Conservation (phyloP, 2,888 invertebrate genomes). For the Acrobasis repandana region DNA sequence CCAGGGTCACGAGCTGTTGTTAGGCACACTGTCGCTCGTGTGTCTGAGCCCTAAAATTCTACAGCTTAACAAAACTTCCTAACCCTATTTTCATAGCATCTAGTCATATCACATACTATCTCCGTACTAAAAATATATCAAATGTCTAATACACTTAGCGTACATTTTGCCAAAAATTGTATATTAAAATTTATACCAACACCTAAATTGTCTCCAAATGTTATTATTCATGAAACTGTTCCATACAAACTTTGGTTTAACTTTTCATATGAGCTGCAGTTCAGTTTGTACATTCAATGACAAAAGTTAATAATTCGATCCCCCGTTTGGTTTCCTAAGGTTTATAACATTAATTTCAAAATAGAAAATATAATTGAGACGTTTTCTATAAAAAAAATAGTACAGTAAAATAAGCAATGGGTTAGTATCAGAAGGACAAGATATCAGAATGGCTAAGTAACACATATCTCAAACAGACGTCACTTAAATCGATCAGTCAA, state of each 20-base stretch:
- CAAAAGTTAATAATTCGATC: too few species aligned
- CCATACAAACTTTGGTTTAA: conserved; percentile 14
- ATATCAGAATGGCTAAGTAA: too few species aligned
- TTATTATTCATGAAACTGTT: conserved; percentile 16
- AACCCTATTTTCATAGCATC: background rate
- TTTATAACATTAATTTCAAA: too few species aligned
- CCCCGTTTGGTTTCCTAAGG: too few species aligned
- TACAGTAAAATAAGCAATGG: too few species aligned
- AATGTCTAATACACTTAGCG: conserved; percentile 8
- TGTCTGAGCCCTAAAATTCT: background rate
- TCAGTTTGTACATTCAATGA: background rate
- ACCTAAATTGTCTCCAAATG: conserved; percentile 7
- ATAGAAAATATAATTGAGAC: too few species aligned
- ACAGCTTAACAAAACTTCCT: background rate
- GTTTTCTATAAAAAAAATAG: too few species aligned
- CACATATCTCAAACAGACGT: too few species aligned
- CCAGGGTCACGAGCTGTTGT: too few species aligned
- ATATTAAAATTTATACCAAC: conserved; percentile 15
- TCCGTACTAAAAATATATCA: conserved; percentile 6
- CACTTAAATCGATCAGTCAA: too few species aligned
- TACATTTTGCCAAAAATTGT: conserved; percentile 10
- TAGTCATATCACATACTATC: background rate
- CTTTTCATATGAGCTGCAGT: conserved; percentile 11
- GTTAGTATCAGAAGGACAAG: too few species aligned
- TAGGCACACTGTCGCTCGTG: too few species aligned